These are phyloP conservation scores for Pseudococcus jackbeardsleyi DNA, from an alignment of 2,888 invertebrate species.

Conservation along the genomic window DNA sequence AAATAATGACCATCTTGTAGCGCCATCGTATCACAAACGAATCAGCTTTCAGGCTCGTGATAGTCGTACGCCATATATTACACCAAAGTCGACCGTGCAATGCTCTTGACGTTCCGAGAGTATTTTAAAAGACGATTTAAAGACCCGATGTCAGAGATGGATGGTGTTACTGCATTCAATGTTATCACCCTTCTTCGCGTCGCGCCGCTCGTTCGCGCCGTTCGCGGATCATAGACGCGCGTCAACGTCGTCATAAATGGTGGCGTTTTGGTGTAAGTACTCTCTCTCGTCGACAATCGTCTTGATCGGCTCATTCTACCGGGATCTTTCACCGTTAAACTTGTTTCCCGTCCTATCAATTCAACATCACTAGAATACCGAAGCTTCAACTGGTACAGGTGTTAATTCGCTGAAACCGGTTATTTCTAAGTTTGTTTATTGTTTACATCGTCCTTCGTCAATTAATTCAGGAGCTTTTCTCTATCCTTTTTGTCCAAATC, in stretches of 20 bases:
- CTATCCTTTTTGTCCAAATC: background rate
- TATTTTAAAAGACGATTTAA: background rate
- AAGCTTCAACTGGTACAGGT: slow-evolving; percentile 27
- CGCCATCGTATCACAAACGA: background rate
- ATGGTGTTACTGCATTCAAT: background rate
- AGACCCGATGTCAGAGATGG: background rate
- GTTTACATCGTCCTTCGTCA: slow-evolving; percentile 19
- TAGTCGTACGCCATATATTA: slow-evolving; percentile 6
- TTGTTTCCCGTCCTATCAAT: slow-evolving; percentile 20
- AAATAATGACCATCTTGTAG: background rate
- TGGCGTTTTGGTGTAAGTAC: slow-evolving; percentile 1
- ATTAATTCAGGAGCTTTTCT: background rate
- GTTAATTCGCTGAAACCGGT: slow-evolving; percentile 33
- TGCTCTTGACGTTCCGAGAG: background rate
- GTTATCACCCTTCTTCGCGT: background rate
- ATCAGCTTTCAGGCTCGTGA: background rate
- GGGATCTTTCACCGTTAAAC: slow-evolving; percentile 54
- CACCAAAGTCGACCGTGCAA: background rate
- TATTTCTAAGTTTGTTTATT: slow-evolving; percentile 32
- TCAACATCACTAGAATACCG: slow-evolving; percentile 36
- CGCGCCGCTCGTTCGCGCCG: background rate
- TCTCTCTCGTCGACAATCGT: slow-evolving; percentile 15
- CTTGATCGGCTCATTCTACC: slow-evolving; percentile 31
- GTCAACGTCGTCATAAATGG: background rate
- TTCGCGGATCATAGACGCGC: background rate